Percentiles rank a stretch among this genome's conserved stretches.
phyloP scores from a whole-genome alignment of 2,888 invertebrate genomes.

The Aporophyla lueneburgensis region DNA sequence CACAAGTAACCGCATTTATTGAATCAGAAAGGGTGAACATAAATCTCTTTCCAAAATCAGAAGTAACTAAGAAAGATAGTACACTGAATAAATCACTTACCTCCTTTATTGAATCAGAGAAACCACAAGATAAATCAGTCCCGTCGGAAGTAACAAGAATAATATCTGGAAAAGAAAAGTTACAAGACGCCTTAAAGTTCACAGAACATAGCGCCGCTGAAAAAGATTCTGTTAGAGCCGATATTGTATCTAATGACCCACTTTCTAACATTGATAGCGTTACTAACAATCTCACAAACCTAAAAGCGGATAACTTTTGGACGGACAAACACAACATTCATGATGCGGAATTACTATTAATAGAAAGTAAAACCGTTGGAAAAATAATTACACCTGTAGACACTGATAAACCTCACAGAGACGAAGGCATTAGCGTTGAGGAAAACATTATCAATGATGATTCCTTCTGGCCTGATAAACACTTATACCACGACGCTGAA shows the following conservation, averaged over 20 bases:
- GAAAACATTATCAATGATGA: constrained; percentile 84
- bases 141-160: constrained; percentile 5
- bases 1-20: constrained; percentile 36
- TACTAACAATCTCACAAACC: constrained; percentile 81
- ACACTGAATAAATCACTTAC: constrained; percentile 14
- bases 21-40: constrained; percentile 25
- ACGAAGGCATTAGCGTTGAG: constrained; percentile 71
- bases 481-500: constrained; percentile 92
- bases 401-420: constrained; percentile 53
- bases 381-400: constrained; percentile 54
- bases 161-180: background rate
- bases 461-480: constrained; percentile 92
- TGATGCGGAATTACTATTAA: constrained; percentile 89
- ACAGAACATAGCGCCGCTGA: constrained; percentile 21
- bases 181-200: constrained; percentile 1
- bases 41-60: background rate
- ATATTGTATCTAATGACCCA: constrained; percentile 58
- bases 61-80: constrained; percentile 9
- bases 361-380: constrained; percentile 71
- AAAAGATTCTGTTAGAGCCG: constrained; percentile 44
- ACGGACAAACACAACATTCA: constrained; percentile 90
- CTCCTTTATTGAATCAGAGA: constrained; percentile 49
- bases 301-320: constrained; percentile 91
- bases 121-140: constrained; percentile 31
- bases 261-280: constrained; percentile 77